phyloP scores from a whole-genome alignment of 2,888 invertebrate genomes.

The Pseudococcus viburni region DNA sequence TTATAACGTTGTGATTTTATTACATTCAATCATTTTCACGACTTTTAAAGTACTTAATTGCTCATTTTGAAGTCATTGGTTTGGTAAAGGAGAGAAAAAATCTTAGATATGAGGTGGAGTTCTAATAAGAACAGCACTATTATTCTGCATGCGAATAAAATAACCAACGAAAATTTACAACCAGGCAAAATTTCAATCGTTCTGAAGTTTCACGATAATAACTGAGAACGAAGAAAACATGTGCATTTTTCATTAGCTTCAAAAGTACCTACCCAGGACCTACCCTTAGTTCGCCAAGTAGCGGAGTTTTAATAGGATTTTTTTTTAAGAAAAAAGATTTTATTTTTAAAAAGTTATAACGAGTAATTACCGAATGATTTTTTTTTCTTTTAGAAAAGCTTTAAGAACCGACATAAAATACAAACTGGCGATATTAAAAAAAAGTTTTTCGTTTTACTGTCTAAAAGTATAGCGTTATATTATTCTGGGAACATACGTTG shows the following conservation, averaged over 20 bases:
- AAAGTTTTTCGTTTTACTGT: conserved; percentile 53
- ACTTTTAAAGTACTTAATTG: too few species aligned
- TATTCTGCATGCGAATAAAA: conserved; percentile 35
- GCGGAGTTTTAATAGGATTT: not conserved
- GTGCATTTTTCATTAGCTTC: conserved; percentile 20
- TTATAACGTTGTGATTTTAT: too few species aligned
- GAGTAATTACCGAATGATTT: conserved; percentile 51
- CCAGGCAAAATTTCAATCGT: not conserved
- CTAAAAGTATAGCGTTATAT: conserved; percentile 45
- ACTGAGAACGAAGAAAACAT: not conserved
- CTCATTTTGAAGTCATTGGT: too few species aligned
- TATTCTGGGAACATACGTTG: conserved; percentile 43
- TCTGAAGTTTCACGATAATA: conserved; percentile 2
- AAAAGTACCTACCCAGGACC: not conserved
- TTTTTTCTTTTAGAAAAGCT: conserved; percentile 15
- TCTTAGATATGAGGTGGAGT: too few species aligned
- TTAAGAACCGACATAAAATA: conserved; percentile 49
- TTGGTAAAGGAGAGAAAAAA: too few species aligned
- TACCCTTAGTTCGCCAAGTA: not conserved
- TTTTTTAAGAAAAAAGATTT: not conserved
- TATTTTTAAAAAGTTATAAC: conserved; percentile 54
- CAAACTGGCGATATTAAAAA: conserved; percentile 54
- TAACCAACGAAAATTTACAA: not conserved
- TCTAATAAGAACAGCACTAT: too few species aligned
- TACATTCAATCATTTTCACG: too few species aligned